These are phyloP conservation scores for Vulpes ferrilata DNA, from an alignment of 2,113 vertebrate genomes.

Conservation along the genomic window DNA sequence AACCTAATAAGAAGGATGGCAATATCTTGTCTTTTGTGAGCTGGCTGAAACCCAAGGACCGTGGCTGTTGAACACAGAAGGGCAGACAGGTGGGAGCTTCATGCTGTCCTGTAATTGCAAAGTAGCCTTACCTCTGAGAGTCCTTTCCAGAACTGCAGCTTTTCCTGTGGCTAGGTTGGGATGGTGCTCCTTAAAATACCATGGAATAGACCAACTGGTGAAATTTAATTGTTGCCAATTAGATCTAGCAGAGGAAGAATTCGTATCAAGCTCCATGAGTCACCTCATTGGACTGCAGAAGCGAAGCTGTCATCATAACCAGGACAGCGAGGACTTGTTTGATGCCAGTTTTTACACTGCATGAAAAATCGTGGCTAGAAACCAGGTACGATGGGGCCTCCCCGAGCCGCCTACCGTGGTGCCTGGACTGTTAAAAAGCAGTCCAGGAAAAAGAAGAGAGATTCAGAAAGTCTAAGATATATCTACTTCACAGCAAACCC, in stretches of 20 bases:
- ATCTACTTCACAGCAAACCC: neutral
- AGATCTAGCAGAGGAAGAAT: slow-evolving; percentile 44
- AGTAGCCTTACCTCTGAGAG: slow-evolving; percentile 55
- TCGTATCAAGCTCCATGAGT: neutral
- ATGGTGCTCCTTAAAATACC: slow-evolving; percentile 38
- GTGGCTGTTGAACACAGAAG: slow-evolving; percentile 61
- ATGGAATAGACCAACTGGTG: slow-evolving; percentile 21
- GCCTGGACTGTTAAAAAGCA: slow-evolving; percentile 13
- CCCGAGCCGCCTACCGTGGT: neutral
- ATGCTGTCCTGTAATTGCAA: slow-evolving; percentile 70
- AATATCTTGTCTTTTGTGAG: slow-evolving; percentile 64
- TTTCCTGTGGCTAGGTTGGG: slow-evolving; percentile 50
- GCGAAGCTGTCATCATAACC: neutral
- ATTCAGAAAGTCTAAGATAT: neutral
- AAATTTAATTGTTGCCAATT: slow-evolving; percentile 72
- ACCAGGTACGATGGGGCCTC: neutral
- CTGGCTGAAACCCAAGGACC: slow-evolving; percentile 74
- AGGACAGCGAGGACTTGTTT: slow-evolving; percentile 10
- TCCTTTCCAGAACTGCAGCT: slow-evolving; percentile 49
- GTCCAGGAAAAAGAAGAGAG: neutral
- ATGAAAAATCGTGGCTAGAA: neutral
- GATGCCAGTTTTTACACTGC: neutral
- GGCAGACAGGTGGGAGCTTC: slow-evolving; percentile 72
- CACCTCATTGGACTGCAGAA: slow-evolving; percentile 2
- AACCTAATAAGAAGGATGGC: slow-evolving; percentile 68